Conservation (phyloP, 2,113 vertebrate genomes). For the Thinocorus orbignyianus region DNA sequence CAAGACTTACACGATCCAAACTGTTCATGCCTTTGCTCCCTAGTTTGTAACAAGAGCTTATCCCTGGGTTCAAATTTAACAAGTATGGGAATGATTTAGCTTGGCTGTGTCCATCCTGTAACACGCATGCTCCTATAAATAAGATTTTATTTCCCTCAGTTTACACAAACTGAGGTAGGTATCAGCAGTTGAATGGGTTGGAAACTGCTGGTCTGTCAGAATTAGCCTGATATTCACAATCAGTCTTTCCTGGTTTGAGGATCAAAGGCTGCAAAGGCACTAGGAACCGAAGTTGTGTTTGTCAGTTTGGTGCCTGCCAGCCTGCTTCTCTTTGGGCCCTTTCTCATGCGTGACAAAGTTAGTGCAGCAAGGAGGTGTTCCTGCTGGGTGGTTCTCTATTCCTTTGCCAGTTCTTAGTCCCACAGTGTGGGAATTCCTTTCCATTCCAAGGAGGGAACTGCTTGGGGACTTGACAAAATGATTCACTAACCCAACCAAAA, state of each 20-base stretch:
- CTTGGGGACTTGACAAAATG: background rate
- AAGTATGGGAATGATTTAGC: background rate
- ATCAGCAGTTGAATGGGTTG: background rate
- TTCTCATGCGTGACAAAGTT: background rate
- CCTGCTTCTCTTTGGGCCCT: background rate
- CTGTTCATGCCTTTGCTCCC: background rate
- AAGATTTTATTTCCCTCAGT: background rate
- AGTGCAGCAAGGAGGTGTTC: background rate
- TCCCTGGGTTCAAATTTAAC: background rate
- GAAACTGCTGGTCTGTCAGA: background rate
- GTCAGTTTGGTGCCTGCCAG: background rate
- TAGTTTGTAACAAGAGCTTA: background rate
- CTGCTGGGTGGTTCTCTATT: background rate
- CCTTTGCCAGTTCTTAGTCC: background rate
- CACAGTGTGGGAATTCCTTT: background rate
- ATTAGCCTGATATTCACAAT: background rate
- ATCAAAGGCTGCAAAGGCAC: background rate
- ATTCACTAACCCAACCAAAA: background rate
- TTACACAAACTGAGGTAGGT: background rate
- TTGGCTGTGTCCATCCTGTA: background rate
- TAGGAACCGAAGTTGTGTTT: background rate
- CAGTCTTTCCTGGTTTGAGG: background rate
- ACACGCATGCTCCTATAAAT: background rate
- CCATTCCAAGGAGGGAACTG: background rate
- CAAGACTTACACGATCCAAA: rapidly evolving